Evolutionary conservation across 2,888 invertebrate species (phyloP), one percentile per base, ranked within the genome.

Genomic region (Xanthostigma xanthostigma): DNA sequence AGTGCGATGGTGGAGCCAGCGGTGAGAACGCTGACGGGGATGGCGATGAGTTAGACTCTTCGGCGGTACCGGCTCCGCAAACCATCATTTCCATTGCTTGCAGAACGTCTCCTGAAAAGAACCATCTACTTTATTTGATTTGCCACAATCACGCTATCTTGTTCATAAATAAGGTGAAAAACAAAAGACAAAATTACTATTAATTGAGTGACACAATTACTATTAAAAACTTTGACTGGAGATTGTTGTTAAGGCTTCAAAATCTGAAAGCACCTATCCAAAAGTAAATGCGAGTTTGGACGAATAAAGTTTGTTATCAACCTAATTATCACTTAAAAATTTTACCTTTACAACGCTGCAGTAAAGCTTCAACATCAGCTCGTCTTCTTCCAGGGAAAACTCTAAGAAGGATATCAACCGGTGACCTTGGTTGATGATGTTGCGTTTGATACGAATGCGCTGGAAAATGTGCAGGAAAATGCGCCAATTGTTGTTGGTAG

Each of bases 21-120:
- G 88, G 88, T 1, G 86, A 85, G 63, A 88, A 89, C 8, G 88
- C 88, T 0, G 87, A 87, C 49, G 56, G 69, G 51, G 60, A 61
- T 49, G 51, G 63, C 37, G 51, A 51, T 44, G 49, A 52, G 42
- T 51, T 49, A 27, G 50, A 44, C 38, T 46, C 47, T 9, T 46
- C 41, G 8, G 43, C 48, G 8, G 44, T 50, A 61, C 62, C 2
- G 59, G 57, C 46, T 64, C 55, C 51, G 53, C 82, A 81, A 11
- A 89, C 76, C 75, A 95, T 81, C 62, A 87, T 79, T 62, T 95
- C 94, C 79, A 95, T 94, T 0, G 94, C 92, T 56, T 90, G 85
- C 0, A 94, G 80, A 0, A 92, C 86, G 63, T 95, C 93, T 0
- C 91, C 91, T 54, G 73, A 27, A 27, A 27, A 27, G 3, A 27